A percentile compares a stretch with the other conserved stretches of the same genome.
These are phyloP conservation scores for Propithecus coquereli DNA, from an alignment of 2,113 vertebrate species.

Conservation along the genomic window DNA sequence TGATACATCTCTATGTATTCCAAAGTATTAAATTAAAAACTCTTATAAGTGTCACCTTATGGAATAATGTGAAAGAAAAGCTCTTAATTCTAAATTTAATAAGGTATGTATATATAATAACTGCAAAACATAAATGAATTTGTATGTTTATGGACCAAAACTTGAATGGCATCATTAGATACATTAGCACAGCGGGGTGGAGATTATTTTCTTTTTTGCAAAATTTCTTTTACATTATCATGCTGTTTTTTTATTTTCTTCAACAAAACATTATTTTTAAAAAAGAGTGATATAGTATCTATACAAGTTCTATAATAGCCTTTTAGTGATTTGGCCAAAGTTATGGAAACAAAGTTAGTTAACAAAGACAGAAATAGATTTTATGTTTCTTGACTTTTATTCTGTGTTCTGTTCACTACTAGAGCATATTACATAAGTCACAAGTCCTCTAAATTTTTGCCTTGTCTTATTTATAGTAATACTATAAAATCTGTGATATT, in stretches of 20 bases:
- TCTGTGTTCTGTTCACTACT: background rate
- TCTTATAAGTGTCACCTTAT: background rate
- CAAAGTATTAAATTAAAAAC: background rate
- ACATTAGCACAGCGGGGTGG: background rate
- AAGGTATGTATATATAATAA: background rate
- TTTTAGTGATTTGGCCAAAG: background rate
- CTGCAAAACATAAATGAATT: background rate
- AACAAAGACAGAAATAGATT: background rate
- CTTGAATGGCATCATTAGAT: background rate
- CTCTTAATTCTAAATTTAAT: background rate
- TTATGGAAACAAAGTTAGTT: background rate
- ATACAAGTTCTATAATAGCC: background rate
- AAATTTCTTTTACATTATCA: background rate
- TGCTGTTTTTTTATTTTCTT: background rate
- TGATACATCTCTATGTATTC: background rate
- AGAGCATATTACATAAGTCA: background rate
- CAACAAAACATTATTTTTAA: background rate
- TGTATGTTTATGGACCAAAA: background rate
- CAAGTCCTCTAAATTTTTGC: background rate
- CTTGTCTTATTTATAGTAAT: background rate
- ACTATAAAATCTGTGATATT: background rate
- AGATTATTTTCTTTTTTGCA: background rate
- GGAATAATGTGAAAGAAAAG: background rate
- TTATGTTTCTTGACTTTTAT: slow-evolving; percentile 24
- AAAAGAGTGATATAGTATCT: background rate